Evolutionary conservation across 1,140 invertebrate genomes (phyloP).

Genomic region (Drosophila tani): DNA sequence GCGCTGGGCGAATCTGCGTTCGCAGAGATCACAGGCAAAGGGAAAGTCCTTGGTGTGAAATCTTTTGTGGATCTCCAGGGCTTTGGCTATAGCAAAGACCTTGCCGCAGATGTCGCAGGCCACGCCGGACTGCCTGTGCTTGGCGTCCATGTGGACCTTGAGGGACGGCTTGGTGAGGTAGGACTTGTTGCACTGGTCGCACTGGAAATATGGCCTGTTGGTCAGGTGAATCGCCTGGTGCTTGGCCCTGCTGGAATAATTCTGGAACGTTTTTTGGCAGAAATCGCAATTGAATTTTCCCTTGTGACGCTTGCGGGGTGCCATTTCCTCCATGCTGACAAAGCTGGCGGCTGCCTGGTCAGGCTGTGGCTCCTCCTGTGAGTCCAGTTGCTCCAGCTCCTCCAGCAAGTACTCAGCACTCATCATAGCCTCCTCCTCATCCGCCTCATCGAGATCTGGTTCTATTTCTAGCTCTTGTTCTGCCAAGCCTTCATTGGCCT

Average conservation of each 20-base stretch:
- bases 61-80: slow-evolving; percentile 88
- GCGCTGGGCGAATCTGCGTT: slow-evolving; percentile 90
- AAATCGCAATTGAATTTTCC: slow-evolving; percentile 42
- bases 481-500: not conserved
- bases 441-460: not conserved
- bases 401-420: slow-evolving; percentile 6
- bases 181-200: slow-evolving; percentile 38
- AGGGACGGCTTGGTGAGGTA: slow-evolving; percentile 62
- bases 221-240: slow-evolving; percentile 53
- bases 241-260: slow-evolving; percentile 59
- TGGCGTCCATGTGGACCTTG: slow-evolving; percentile 48
- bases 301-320: slow-evolving; percentile 3
- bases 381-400: slow-evolving; percentile 2
- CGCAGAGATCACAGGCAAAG: slow-evolving; percentile 91
- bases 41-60: slow-evolving; percentile 88
- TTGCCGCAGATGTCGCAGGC: slow-evolving; percentile 85
- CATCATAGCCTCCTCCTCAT: slow-evolving; percentile 16
- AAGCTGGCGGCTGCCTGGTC: not conserved
- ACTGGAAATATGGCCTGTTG: slow-evolving; percentile 53
- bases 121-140: slow-evolving; percentile 37
- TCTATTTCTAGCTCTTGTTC: not conserved
- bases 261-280: slow-evolving; percentile 55
- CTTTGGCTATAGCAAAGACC: slow-evolving; percentile 85
- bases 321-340: not conserved
- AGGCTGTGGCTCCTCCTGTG: not conserved